Evolutionary conservation across 1,140 invertebrate species (phyloP).

Genomic region (Diplogasteroides magnus): DNA sequence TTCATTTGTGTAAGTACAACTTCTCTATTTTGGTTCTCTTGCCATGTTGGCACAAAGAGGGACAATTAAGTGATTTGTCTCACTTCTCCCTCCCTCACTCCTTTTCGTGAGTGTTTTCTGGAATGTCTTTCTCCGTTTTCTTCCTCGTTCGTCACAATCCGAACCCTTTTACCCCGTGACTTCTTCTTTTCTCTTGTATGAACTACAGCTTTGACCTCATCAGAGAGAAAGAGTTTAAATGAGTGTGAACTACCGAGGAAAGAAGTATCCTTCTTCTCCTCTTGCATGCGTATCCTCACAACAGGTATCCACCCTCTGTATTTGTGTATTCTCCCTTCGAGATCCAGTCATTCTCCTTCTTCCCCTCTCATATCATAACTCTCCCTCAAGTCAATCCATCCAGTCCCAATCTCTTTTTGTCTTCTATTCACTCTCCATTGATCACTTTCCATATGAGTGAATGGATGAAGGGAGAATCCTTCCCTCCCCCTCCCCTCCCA

Average conservation of each 20-base stretch:
- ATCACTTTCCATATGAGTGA: neutral
- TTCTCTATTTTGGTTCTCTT: no score
- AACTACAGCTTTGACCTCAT: neutral
- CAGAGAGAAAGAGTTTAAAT: neutral
- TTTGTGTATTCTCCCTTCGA: neutral
- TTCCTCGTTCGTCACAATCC: constrained; percentile 11
- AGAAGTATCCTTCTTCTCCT: neutral
- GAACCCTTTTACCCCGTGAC: neutral
- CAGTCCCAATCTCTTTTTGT: constrained; percentile 1
- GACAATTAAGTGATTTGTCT: neutral
- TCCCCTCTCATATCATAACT: neutral
- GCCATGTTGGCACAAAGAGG: neutral
- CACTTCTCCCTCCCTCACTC: neutral
- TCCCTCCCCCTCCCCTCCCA: neutral
- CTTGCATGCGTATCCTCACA: neutral
- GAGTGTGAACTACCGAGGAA: constrained; percentile 4
- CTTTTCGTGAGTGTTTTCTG: neutral
- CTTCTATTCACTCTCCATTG: neutral
- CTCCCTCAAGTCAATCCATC: neutral
- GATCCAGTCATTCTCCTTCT: neutral
- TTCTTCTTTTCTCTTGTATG: constrained; percentile 8
- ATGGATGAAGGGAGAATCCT: neutral
- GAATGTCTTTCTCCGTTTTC: neutral
- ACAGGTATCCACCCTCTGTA: neutral
- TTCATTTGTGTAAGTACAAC: constrained; percentile 9